Evolutionary conservation across 2,888 invertebrate genomes (phyloP), one percentile per base, ranked within the genome.

Genomic region (Phengaris arion): DNA sequence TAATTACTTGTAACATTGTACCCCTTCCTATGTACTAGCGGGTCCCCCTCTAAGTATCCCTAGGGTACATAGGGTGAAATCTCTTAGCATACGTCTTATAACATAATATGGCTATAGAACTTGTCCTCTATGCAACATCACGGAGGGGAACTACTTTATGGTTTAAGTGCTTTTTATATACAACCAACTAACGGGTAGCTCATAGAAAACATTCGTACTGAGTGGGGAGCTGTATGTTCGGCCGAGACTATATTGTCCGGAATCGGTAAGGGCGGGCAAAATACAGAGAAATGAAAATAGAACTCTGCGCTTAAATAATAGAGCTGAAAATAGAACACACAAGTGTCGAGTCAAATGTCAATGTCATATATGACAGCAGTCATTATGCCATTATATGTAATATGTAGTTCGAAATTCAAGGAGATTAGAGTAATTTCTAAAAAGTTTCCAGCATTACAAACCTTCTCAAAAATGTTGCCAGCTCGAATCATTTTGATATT

Each of bases 1-100:
- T 72, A 72, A 70, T 70, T 70, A 70, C 70, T 70, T 51, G 70
- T 70, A 15, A 72, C 72, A 72, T 52, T 52, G 72, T 52, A 72
- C 72, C 72, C 72, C 72, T 70, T 51, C 70, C 70, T 72, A 72
- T 72, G 72, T 72, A 72, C 22, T 35, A 35, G 9, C 22, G 8
- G 35, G 22, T 22, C 72, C 54, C 72, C 51, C 70, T 51, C 52
- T 54, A 52, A 70, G 51, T 22, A 70, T 52, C 69, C 59, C 15
- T n/a, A 52, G 51, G 70, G 70, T 54, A 72, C 52, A 72, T 72
- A 72, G 35, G 72, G 72, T 72, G 54, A 72, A 72, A 72, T 52
- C 51, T 72, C 72, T 54, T 35, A 54, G 13, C 72, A 54, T 22
- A 51, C 22, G 72, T 52, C 69, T 15, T 52, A 6, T 7, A 35